Base-by-base conservation (phyloP, 2,113 vertebrate species). In the Oncorhynchus nerka region DNA sequence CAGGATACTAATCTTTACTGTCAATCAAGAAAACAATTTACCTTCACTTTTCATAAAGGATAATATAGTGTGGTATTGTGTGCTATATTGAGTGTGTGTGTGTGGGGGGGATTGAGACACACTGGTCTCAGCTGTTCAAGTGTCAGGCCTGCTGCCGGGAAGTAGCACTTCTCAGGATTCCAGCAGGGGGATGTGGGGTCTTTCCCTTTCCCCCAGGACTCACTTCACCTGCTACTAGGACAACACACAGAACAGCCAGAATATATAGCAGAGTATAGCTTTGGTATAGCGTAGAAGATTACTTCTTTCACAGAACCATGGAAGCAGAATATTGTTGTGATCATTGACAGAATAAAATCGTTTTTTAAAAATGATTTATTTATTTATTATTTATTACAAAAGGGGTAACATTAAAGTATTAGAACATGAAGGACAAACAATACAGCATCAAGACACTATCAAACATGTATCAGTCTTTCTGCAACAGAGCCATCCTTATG, bases 161-260 rank as follows among this genome's bases (percentile, higher is more conserved):
- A 85, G 89, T 82, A 85, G 87, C 83, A 82, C 86, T 90, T 87
- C 81, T 82, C 74, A 19, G 80, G 75, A 90, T 89, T 82, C 84
- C 88, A 72, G n/a, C 68, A 28, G 70, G 30, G 30, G 68, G 76
- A 61, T 79, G 85, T 74, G 82, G 80, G 71, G 59, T 66, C 75
- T 77, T 78, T 79, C 89, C 87, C 90, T 77, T 78, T 79, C 88
- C 87, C 90, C 78, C 73, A 78, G 81, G 87, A 80, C 85, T n/a
- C 26, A 48, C 75, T 48, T 89, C 90, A 88, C 85, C 86, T 88
- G 85, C 87, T 67, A 30, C 16, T 62, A 16, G n/a, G n/a, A 20
- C 20, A 61, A 22, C 76, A 74, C 83, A 75, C 86, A 55, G 51
- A 55, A 55, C 51, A 55, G 51, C 2, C 51, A 16, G 51, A 19